These are phyloP conservation scores for Gallinago paraguaiae DNA, from an alignment of 2,113 vertebrate genomes.

Conservation along the genomic window DNA sequence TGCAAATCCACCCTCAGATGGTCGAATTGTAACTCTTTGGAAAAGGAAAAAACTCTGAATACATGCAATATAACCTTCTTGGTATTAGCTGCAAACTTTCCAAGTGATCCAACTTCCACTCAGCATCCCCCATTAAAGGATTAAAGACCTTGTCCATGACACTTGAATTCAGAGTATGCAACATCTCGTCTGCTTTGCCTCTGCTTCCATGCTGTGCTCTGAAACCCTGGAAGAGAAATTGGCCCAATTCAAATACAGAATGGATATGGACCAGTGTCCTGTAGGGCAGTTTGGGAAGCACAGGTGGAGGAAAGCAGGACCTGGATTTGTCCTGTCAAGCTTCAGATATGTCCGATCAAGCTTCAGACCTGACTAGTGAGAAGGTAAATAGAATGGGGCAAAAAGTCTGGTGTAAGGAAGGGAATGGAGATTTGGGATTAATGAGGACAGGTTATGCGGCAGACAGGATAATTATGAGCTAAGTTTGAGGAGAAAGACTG, in stretches of 20 bases:
- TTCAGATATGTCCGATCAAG: not conserved
- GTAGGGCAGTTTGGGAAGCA: not conserved
- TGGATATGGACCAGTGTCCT: not conserved
- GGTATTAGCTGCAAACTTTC: not conserved
- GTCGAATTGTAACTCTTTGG: not conserved
- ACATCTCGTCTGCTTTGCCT: not conserved
- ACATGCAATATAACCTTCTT: not conserved
- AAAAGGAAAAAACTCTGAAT: not conserved
- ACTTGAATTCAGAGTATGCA: not conserved
- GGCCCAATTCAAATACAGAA: fast-evolving
- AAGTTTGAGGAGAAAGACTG: not conserved
- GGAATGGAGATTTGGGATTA: not conserved
- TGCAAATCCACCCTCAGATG: not conserved
- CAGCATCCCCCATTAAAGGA: not conserved
- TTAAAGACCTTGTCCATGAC: not conserved
- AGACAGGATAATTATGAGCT: not conserved
- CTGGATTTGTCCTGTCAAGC: not conserved
- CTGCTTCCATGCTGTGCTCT: not conserved
- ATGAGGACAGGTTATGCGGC: not conserved
- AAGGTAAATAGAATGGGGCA: not conserved
- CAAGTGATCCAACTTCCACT: not conserved
- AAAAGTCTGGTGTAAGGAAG: not conserved
- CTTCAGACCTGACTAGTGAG: not conserved
- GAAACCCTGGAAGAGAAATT: not conserved
- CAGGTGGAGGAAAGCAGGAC: not conserved